Evolutionary conservation across 2,797 vertebrate genomes (phyloP), one percentile per base, ranked within the genome.

Genomic region (Pseudotriccus pelzelni): DNA sequence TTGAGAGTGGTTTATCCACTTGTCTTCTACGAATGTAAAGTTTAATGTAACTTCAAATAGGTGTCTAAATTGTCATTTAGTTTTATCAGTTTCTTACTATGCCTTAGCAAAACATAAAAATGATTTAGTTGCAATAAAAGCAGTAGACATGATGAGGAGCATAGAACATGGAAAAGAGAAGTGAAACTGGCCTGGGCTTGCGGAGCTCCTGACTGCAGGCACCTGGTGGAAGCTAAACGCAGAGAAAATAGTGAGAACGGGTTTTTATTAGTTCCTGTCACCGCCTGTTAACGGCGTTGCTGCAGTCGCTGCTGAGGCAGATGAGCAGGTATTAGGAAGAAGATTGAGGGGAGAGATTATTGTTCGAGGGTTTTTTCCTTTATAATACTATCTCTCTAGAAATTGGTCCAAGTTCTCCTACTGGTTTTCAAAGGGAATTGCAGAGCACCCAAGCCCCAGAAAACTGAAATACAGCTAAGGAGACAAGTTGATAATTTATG

Each of bases 81-180:
- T 96, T 97, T 94, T 89, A 81, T 86, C 89, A 90, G 47, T 95
- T 92, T 96, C 93, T 94, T 96, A 91, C 87, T 69, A 47, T 89
- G 96, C 87, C 47, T 95, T 96, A 87, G 83, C 82, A 88, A 96
- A 96, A 75, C 64, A 58, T 82, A 90, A 88, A 96, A 96, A 70
- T 94, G 74, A 90, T 94, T 63, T 92, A 88, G 87, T 73, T 69
- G 74, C 56, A 78, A 52, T 84, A 93, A 90, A 63, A 77, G 75
- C 64, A 66, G 41, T 21, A 56, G 94, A 87, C 80, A 59, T 77
- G 80, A 59, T 59, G 77, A 94, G 92, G 79, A 89, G 43, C 34
- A 39, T 6, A 75, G 96, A 87, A 49, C 36, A 52, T 77, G 84
- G 92, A 39, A 76, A 88, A 37, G 37, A 86, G 83, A 70, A 68